Conservation (phyloP, 2,888 invertebrate genomes). For the Tenthredo mesomela region DNA sequence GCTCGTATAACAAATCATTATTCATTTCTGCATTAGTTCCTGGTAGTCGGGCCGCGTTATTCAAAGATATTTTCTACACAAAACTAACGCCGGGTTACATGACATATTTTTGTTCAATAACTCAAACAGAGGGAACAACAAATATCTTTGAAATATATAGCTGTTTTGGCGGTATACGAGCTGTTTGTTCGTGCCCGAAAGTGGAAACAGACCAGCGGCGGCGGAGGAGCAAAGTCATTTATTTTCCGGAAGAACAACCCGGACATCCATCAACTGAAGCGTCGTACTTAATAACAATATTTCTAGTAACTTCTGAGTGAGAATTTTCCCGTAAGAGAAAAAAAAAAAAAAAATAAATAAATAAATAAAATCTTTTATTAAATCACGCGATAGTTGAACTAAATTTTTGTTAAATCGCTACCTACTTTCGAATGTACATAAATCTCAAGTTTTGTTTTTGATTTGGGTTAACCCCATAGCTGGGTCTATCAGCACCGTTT, state of each 20-base stretch:
- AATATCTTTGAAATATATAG: conserved; percentile 27
- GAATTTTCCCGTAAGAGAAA: not conserved
- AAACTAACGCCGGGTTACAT: not conserved
- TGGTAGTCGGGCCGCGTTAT: not conserved
- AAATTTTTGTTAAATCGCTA: not conserved
- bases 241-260: conserved; percentile 12
- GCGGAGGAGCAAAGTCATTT: conserved; percentile 28
- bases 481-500: not conserved
- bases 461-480: not conserved
- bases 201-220: conserved; percentile 24
- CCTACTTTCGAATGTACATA: not conserved
- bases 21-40: not conserved
- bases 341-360: too few relatives aligned
- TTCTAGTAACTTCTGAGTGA: not conserved
- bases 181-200: conserved; percentile 27
- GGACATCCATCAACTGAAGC: conserved; percentile 24
- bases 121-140: not conserved
- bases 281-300: conserved; percentile 32
- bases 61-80: not conserved
- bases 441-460: not conserved
- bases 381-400: not conserved
- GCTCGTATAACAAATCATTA: not conserved
- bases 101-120: conserved; percentile 34
- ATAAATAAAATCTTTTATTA: not conserved
- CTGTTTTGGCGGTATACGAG: conserved; percentile 6